Evolutionary conservation across 2,797 vertebrate species (phyloP).

Genomic region (Pantherophis vulpinus): DNA sequence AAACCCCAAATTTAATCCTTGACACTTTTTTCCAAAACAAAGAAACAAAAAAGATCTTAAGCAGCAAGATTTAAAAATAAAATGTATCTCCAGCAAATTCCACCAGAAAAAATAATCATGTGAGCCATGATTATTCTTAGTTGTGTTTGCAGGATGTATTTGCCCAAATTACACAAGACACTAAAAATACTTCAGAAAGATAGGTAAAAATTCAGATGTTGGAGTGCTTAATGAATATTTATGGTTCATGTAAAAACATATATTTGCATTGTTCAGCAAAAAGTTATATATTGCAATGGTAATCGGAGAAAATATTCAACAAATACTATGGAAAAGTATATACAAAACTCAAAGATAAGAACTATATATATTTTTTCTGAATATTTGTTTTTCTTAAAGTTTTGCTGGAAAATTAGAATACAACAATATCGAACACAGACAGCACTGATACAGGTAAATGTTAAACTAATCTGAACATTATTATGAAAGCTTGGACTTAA

Average conservation of each 20-base stretch:
- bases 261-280: neutral
- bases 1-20: neutral
- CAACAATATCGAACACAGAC: neutral
- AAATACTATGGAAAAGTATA: neutral
- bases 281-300: neutral
- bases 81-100: neutral
- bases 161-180: neutral
- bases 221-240: neutral
- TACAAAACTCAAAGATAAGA: neutral
- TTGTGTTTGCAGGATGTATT: neutral
- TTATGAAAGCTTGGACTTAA: neutral
- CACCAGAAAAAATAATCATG: neutral
- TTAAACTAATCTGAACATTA: neutral
- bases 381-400: neutral
- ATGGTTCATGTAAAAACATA: neutral
- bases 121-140: neutral
- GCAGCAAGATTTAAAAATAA: neutral
- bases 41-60: neutral
- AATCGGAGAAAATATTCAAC: neutral
- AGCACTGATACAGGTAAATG: neutral
- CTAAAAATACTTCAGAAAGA: neutral
- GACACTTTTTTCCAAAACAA: neutral
- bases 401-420: neutral
- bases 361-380: neutral
- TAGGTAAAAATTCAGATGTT: neutral